Conservation (phyloP, 2,888 invertebrate species). For the Andrena trimmerana region DNA sequence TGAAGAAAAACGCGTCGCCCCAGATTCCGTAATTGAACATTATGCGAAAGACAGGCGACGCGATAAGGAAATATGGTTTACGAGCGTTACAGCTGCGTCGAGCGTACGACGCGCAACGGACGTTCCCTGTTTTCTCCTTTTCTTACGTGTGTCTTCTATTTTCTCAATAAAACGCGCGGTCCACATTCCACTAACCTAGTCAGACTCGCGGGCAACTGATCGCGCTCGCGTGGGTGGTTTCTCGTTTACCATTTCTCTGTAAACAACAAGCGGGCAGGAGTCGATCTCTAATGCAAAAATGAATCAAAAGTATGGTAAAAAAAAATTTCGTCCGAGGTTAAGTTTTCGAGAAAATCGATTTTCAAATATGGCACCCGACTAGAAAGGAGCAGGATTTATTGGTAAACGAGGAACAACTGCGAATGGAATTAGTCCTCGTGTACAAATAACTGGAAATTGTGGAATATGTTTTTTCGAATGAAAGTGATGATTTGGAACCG, state of each 20-base stretch:
- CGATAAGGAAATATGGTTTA: constrained; percentile 27
- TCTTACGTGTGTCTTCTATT: background rate
- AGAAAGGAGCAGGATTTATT: no score
- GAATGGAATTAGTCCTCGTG: no score
- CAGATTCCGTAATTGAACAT: constrained; percentile 14
- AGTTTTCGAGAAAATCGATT: no score
- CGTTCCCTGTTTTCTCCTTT: background rate
- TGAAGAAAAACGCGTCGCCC: constrained; percentile 18
- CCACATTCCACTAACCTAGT: constrained; percentile 22
- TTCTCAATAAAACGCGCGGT: background rate
- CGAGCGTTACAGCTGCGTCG: constrained; percentile 9
- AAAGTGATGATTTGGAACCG: no score
- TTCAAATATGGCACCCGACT: no score
- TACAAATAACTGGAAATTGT: no score
- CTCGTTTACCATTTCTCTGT: constrained; percentile 67
- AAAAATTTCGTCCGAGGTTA: no score
- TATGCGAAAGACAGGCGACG: constrained; percentile 18
- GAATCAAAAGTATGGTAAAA: no score
- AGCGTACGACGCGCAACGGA: background rate
- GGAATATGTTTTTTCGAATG: no score
- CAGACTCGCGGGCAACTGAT: constrained; percentile 33
- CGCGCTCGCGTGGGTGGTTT: constrained; percentile 66
- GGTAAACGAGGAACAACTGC: no score
- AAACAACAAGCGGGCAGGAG: no score
- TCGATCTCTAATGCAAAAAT: no score